Percentiles rank a stretch among this genome's conserved stretches.
Conservation (phyloP, 1,140 invertebrate species). For the Drosophila orosa region DNA sequence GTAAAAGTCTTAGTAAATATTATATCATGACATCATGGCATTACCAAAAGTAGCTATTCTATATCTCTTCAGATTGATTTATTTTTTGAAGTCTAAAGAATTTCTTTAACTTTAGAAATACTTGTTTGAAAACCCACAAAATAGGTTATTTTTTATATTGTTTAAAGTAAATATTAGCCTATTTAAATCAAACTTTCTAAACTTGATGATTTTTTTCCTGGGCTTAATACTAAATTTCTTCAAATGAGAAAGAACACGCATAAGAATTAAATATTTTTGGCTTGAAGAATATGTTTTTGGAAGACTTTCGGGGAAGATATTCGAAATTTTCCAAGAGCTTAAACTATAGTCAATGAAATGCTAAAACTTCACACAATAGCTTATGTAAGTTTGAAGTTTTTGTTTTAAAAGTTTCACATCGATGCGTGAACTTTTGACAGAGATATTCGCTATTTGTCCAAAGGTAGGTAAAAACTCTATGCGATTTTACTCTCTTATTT, state of each 20-base stretch:
- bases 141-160: background rate
- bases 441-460: background rate
- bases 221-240: too few species aligned
- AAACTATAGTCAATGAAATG: background rate
- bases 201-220: background rate
- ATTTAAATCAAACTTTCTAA: background rate
- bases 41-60: background rate
- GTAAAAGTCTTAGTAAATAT: slow-evolving; percentile 6
- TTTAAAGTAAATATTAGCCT: background rate
- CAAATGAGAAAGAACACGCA: background rate
- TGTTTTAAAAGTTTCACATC: background rate
- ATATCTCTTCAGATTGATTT: background rate
- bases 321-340: background rate
- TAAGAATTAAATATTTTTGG: background rate
- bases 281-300: background rate
- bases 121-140: background rate
- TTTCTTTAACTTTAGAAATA: background rate
- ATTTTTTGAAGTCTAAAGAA: background rate
- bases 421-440: background rate
- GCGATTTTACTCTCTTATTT: background rate
- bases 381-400: background rate
- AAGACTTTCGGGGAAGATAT: background rate
- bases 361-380: slow-evolving; percentile 1
- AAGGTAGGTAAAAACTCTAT: background rate
- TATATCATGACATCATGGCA: slow-evolving; percentile 14